A percentile compares a stretch with the other conserved stretches of the same genome.
These are phyloP conservation scores for Phoenicopterus ruber DNA, from an alignment of 2,113 vertebrate species.

Conservation along the genomic window DNA sequence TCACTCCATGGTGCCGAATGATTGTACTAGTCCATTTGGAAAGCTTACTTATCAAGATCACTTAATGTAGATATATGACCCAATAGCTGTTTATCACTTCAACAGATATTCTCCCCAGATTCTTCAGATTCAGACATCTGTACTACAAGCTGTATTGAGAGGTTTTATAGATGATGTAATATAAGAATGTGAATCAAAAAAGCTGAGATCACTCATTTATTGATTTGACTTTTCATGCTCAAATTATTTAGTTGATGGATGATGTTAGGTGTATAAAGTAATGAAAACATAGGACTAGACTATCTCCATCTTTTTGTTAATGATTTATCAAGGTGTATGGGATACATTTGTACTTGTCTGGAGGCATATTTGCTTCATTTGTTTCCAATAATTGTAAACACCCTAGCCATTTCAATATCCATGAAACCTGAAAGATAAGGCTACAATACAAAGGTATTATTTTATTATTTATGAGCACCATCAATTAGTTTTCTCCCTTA, in stretches of 20 bases:
- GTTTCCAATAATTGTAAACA: not conserved
- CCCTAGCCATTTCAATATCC: not conserved
- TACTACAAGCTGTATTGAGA: slow-evolving; percentile 54
- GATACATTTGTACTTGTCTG: not conserved
- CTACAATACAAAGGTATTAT: not conserved
- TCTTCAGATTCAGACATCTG: slow-evolving; percentile 55
- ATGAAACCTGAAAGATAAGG: slow-evolving; percentile 3
- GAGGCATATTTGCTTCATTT: not conserved
- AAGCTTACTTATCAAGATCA: slow-evolving; percentile 68
- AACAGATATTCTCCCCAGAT: slow-evolving; percentile 68
- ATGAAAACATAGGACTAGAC: not conserved
- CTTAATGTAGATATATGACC: slow-evolving; percentile 76
- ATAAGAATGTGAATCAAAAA: slow-evolving; percentile 74
- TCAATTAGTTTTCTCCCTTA: not conserved
- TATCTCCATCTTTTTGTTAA: not conserved
- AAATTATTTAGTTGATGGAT: slow-evolving; percentile 72
- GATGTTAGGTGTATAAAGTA: slow-evolving; percentile 29
- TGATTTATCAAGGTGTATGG: not conserved
- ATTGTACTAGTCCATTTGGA: slow-evolving; percentile 43
- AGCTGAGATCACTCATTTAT: slow-evolving; percentile 80
- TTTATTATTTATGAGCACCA: not conserved
- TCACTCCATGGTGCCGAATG: slow-evolving; percentile 28
- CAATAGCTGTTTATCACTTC: slow-evolving; percentile 74
- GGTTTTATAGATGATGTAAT: slow-evolving; percentile 73
- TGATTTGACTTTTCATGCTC: slow-evolving; percentile 80